Conservation (phyloP, 1,140 invertebrate species). For the Belonocnema kinseyi region DNA sequence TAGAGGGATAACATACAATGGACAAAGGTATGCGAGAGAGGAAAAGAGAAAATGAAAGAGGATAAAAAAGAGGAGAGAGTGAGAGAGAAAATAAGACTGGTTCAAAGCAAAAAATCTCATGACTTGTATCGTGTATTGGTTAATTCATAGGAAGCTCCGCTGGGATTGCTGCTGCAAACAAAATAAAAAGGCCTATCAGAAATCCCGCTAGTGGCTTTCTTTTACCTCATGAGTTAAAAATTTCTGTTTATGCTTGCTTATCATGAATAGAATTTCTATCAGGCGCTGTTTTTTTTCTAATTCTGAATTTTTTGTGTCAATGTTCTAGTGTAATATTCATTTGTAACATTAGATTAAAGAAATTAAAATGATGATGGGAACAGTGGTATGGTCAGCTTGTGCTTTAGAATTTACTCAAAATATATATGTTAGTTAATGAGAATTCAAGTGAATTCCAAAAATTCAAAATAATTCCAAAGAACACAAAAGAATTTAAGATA, state of each 20-base stretch:
- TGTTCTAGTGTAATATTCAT: neutral
- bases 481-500: too few relatives aligned
- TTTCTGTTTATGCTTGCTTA: conserved; percentile 44
- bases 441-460: too few relatives aligned
- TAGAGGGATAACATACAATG: neutral
- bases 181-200: conserved; percentile 29
- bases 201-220: conserved; percentile 38
- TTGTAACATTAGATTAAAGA: too few relatives aligned
- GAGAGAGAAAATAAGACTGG: conserved; percentile 43
- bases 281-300: neutral
- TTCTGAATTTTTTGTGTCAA: neutral
- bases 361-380: too few relatives aligned
- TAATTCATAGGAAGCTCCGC: conserved; percentile 61
- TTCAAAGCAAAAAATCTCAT: conserved; percentile 51
- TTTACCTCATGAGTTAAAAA: conserved; percentile 41
- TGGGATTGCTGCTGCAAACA: conserved; percentile 37
- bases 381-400: too few relatives aligned
- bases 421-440: too few relatives aligned
- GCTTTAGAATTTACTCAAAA: too few relatives aligned
- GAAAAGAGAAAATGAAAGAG: conserved; percentile 37
- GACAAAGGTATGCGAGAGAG: conserved; percentile 25
- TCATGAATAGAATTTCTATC: conserved; percentile 34
- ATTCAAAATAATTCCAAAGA: too few relatives aligned
- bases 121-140: conserved; percentile 58
- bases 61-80: conserved; percentile 27